phyloP scores from a whole-genome alignment of 2,797 vertebrate species.

The Toxotes lorentzi region DNA sequence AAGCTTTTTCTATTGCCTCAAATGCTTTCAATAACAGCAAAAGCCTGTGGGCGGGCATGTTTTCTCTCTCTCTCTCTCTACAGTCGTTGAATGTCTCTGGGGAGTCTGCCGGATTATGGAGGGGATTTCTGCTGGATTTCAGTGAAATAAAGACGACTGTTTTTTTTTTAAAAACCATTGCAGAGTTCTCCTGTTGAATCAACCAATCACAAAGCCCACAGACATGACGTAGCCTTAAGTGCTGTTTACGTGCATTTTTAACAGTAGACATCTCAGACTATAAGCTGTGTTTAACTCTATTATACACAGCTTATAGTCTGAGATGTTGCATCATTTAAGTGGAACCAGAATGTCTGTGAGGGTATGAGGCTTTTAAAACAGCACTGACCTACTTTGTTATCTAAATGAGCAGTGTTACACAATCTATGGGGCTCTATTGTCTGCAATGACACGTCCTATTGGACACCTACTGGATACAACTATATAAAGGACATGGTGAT shows the following conservation, averaged over 20 bases:
- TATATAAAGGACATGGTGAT: background rate
- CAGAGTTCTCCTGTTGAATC: conserved; percentile 63
- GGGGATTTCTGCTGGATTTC: conserved; percentile 75
- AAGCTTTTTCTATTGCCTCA: conserved; percentile 42
- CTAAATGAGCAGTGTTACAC: conserved; percentile 17
- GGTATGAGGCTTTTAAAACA: conserved; percentile 45
- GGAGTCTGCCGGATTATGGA: conserved; percentile 73
- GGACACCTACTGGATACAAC: background rate
- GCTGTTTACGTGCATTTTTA: conserved; percentile 72
- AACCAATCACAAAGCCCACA: conserved; percentile 63
- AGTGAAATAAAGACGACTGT: conserved; percentile 60
- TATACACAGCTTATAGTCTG: too few species aligned
- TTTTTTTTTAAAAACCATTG: conserved; percentile 26
- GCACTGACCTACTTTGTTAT: conserved; percentile 61
- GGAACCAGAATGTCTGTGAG: conserved; percentile 37
- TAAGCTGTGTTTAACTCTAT: conserved; percentile 54
- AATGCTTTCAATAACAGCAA: conserved; percentile 53
- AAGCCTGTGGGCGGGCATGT: conserved; percentile 67
- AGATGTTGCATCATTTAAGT: conserved; percentile 66
- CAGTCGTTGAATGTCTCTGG: conserved; percentile 66
- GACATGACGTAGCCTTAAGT: conserved; percentile 50
- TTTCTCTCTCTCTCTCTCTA: conserved; percentile 1
- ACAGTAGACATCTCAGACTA: conserved; percentile 39
- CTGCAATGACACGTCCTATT: background rate
- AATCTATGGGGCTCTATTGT: background rate